phyloP scores from a whole-genome alignment of 2,797 vertebrate species.

The Gymnodraco acuticeps region DNA sequence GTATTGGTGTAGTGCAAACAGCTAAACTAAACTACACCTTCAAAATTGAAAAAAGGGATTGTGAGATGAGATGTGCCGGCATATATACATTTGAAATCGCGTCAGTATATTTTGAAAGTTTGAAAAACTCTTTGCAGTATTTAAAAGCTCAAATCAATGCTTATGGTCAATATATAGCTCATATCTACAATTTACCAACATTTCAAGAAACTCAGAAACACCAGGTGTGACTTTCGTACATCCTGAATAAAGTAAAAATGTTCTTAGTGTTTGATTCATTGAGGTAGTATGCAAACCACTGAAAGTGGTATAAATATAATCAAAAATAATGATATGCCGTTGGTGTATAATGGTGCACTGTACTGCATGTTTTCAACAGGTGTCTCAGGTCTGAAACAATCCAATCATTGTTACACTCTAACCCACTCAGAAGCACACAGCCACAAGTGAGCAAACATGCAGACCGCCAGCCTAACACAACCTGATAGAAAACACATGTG shows the following conservation, averaged over 20 bases:
- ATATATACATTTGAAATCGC: neutral
- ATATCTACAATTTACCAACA: neutral
- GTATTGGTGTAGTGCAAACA: neutral
- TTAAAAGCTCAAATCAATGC: neutral
- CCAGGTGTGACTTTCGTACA: neutral
- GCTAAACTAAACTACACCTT: neutral
- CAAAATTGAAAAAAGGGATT: neutral
- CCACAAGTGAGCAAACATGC: slow-evolving; percentile 28
- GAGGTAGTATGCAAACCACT: neutral
- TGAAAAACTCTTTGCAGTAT: neutral
- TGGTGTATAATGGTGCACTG: slow-evolving; percentile 5
- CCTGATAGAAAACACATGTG: slow-evolving; percentile 42
- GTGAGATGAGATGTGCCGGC: neutral
- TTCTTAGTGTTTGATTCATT: neutral
- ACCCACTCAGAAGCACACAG: neutral
- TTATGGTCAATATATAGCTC: neutral
- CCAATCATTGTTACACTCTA: neutral
- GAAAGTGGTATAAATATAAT: too few species aligned
- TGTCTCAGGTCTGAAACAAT: slow-evolving; percentile 33
- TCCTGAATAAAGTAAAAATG: neutral
- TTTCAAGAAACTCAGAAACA: neutral
- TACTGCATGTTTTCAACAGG: slow-evolving; percentile 17
- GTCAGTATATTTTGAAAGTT: neutral
- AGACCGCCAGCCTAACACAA: slow-evolving; percentile 17
- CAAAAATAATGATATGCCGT: neutral